Conservation (phyloP, 1,140 invertebrate genomes). For the Dendrolimus punctatus region DNA sequence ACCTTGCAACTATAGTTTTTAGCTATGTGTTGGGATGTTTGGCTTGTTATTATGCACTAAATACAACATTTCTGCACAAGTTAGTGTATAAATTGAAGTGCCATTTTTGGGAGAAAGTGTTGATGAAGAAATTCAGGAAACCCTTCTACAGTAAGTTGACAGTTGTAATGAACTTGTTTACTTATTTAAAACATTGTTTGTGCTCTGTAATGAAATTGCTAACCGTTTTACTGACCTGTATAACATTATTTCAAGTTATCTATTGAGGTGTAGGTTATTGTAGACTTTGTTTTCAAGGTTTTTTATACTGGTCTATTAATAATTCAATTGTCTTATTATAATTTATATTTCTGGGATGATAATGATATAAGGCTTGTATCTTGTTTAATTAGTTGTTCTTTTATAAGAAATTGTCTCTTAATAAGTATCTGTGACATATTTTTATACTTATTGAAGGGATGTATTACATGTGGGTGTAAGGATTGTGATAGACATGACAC, state of each 20-base stretch:
- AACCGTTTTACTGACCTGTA: too few relatives aligned
- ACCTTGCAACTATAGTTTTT: constrained; percentile 51
- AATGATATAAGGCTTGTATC: too few relatives aligned
- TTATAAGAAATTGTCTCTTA: not conserved
- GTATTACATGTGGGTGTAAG: constrained; percentile 52
- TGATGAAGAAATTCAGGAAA: constrained; percentile 17
- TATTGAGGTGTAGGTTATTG: too few relatives aligned
- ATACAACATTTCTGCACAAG: constrained; percentile 40
- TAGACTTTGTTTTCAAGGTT: too few relatives aligned
- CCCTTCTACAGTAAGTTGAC: constrained; percentile 37
- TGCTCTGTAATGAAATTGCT: not conserved
- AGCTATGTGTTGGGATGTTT: constrained; percentile 65
- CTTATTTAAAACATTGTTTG: constrained; percentile 2
- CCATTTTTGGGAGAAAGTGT: constrained; percentile 34
- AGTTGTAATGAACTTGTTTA: constrained; percentile 3
- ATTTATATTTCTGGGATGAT: too few relatives aligned
- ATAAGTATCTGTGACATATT: not conserved
- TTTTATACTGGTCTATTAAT: too few relatives aligned
- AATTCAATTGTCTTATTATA: too few relatives aligned
- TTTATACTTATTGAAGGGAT: constrained; percentile 29
- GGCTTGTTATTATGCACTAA: constrained; percentile 60
- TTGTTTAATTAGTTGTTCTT: not conserved
- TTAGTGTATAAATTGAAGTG: constrained; percentile 47
- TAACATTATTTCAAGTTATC: too few relatives aligned
- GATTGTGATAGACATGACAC: constrained; percentile 70